Conservation (phyloP, 2,888 invertebrate species). For the Proisotoma minuta region DNA sequence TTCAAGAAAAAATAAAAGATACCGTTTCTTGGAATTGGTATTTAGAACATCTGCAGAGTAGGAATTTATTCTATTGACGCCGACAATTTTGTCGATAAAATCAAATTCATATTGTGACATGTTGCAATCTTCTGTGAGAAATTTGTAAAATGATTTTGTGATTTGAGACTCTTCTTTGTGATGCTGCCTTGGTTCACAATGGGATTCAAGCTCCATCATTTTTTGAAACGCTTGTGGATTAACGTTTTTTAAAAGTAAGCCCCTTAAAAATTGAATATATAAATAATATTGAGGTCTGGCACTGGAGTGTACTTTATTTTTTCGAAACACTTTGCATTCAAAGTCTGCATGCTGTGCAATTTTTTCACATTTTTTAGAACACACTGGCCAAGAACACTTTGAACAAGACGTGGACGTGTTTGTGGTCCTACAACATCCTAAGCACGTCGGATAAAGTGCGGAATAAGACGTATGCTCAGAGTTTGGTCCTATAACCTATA, state of each 20-base stretch:
- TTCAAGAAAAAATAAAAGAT: background rate
- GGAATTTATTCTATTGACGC: conserved; percentile 31
- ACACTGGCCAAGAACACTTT: conserved; percentile 32
- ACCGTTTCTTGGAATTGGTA: conserved; percentile 27
- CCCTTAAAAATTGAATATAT: conserved; percentile 28
- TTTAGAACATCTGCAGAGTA: conserved; percentile 29
- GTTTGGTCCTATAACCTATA: conserved; percentile 20
- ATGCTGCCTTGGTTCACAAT: conserved; percentile 13
- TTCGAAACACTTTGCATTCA: conserved; percentile 34
- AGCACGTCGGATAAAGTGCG: conserved; percentile 28
- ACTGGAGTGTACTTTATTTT: conserved; percentile 18
- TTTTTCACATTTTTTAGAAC: conserved; percentile 30
- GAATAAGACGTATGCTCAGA: conserved; percentile 3
- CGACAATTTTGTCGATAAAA: conserved; percentile 23
- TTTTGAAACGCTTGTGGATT: conserved; percentile 18
- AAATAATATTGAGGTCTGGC: conserved; percentile 30
- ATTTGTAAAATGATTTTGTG: conserved; percentile 24
- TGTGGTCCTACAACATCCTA: conserved; percentile 26
- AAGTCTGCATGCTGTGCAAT: conserved; percentile 21
- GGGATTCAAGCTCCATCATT: conserved; percentile 27
- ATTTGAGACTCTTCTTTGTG: conserved; percentile 19
- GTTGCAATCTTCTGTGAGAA: conserved; percentile 30
- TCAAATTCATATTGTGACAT: conserved; percentile 18
- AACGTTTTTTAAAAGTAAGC: conserved; percentile 14
- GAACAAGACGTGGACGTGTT: conserved; percentile 23